Evolutionary conservation across 1,140 invertebrate species (phyloP), one percentile per base, ranked within the genome.

Genomic region (Rhagoletis pomonella): DNA sequence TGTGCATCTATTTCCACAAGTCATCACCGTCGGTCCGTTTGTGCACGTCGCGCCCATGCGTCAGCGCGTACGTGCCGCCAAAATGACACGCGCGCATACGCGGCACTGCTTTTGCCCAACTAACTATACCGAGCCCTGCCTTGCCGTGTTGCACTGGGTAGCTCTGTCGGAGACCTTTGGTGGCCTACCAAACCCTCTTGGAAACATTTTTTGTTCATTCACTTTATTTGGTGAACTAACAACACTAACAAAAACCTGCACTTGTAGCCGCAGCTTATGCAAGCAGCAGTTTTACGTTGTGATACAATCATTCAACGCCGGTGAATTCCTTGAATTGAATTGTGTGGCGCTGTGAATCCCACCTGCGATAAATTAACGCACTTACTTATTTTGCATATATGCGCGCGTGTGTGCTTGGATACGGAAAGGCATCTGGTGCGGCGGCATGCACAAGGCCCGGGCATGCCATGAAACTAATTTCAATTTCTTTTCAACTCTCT

Each of bases 71-170:
- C 73, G 73, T 81, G 73, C 47, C n/a, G 73, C 73, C 73, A 50
- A 81, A 81, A 55, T 81, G 73, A 81, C 73, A 81, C 73, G 73
- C 73, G 73, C 73, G 73, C 73, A 81, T 81, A 47, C 73, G 73
- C 55, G 73, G n/a, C 50, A 17, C 73, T 81, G 73, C 73, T 50
- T 81, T 55, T n/a, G 73, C 73, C 7, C 73, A 58, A 47, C 12
- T n/a, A n/a, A n/a, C n/a, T n/a, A n/a, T n/a, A n/a, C n/a, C n/a
- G n/a, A n/a, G n/a, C n/a, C n/a, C n/a, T n/a, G n/a, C n/a, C n/a
- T n/a, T n/a, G n/a, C n/a, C n/a, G n/a, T 64, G 65, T 42, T 67
- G 65, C 29, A 7, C 17, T 69, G 7, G 60, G 0, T 14, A 17
- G 60, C 60, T 62, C 44, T n/a, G n/a, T n/a, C n/a, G n/a, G 47